Evolutionary conservation across 30 jellyfish, hydroid and myxozoan species (phyloP).

Genomic region (Nemopilema nomurai): DNA sequence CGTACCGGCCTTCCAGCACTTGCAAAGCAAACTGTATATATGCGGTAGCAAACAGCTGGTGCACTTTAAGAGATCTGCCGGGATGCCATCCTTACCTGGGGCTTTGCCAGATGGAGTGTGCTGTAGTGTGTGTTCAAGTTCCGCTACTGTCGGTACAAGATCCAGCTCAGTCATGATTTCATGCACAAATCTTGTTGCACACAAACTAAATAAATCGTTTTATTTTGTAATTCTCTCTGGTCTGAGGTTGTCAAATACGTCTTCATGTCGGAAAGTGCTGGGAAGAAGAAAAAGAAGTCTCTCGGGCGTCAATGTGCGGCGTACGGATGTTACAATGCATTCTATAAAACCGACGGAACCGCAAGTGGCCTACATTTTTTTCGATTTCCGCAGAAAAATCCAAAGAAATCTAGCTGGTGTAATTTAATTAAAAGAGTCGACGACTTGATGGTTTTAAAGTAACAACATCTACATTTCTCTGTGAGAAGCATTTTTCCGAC

Average conservation of each 20-base stretch:
- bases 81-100: not conserved
- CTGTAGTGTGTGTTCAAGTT: not conserved
- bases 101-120: not conserved
- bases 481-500: constrained; percentile 30
- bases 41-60: not conserved
- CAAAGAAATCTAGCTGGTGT: constrained; percentile 45
- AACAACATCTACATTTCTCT: constrained; percentile 19
- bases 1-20: constrained; percentile 24
- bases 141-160: not conserved
- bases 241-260: not conserved
- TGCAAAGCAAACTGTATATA: not conserved
- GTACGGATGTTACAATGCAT: constrained; percentile 35
- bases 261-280: not conserved
- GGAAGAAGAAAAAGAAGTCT: not conserved
- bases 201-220: not conserved
- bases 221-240: not conserved
- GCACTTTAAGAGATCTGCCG: not conserved
- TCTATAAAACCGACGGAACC: constrained; percentile 35
- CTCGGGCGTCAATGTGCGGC: constrained; percentile 50
- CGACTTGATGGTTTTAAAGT: constrained; percentile 53
- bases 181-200: no score
- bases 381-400: constrained; percentile 57
- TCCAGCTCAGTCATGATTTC: constrained; percentile 16
- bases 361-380: constrained; percentile 56
- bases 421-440: constrained; percentile 37